Evolutionary conservation across 37 sponge, comb jelly and placozoan genomes (phyloP), one percentile per base, ranked within the genome.

Genomic region (Axinella damicornis): DNA sequence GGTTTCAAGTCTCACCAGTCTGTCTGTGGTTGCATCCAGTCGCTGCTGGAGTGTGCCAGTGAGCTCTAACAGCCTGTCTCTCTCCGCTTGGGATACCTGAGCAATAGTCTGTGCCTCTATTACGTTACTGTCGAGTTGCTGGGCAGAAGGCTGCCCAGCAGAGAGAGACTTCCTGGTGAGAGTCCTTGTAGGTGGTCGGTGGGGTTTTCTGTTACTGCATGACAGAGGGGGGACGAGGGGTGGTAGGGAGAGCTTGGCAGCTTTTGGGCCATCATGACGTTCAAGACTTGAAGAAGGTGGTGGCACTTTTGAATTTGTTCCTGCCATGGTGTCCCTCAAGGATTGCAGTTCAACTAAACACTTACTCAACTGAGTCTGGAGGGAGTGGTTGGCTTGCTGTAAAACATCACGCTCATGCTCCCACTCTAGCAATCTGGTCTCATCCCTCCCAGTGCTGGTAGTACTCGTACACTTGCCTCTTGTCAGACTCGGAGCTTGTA

Each of bases 21-120:
- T 30, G 27, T 85, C 60, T 31, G 12, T 77, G 31, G n/a, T 70
- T 20, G 28, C 18, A 37, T 63, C 80, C 36, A 58, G 72, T 80
- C 91, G 67, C 19, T 79, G 69, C 22, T 91, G 91, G 14, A 91
- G 69, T 28, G 59, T 14, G 19, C 61, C 27, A 22, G 69, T 61
- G 70, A 91, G 65, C 76, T 85, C 87, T 38, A 91, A 25, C 20
- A 91, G 70, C 69, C 76, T 79, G 52, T 91, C 91, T 40, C 74
- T 80, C 36, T 91, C 91, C 34, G 76, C 69, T 65, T 80, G 76
- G 38, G 81, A 33, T 21, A 85, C 77, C 39, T 62, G 67, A 0
- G 63, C 62, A 69, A 73, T 28, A 41, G 82, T 53, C 20, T 22
- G 15, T 28, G 38, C 55, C 67, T 89, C 78, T 4, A 25, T 57